A percentile compares a stretch with the other conserved stretches of the same genome.
Conservation (phyloP, 2,888 invertebrate genomes). For the Idaea biselata region DNA sequence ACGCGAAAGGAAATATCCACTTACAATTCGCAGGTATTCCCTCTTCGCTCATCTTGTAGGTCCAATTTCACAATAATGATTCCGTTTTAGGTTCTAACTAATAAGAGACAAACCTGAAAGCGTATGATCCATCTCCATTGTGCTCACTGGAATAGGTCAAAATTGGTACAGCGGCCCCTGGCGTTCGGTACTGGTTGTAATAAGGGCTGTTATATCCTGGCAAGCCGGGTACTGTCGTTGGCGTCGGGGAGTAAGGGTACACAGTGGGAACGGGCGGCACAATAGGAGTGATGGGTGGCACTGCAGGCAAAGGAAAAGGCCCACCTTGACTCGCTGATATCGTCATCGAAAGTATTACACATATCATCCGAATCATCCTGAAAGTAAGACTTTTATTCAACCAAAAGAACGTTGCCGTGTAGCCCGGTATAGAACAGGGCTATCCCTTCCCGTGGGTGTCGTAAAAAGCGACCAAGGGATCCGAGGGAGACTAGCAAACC, state of each 20-base stretch:
- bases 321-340: conserved; percentile 15
- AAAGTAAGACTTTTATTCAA: conserved; percentile 13
- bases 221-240: conserved; percentile 33
- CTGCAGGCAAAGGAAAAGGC: conserved; percentile 30
- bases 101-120: conserved; percentile 61
- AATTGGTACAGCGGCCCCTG: conserved; percentile 70
- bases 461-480: too few relatives aligned
- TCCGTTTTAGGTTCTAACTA: not conserved
- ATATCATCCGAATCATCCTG: conserved; percentile 38
- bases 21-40: too few relatives aligned
- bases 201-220: conserved; percentile 45
- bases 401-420: too few relatives aligned
- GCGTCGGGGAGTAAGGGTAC: conserved; percentile 31
- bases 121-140: conserved; percentile 82
- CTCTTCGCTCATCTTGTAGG: too few relatives aligned
- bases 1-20: too few relatives aligned
- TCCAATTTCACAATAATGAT: too few relatives aligned
- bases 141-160: conserved; percentile 77
- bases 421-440: too few relatives aligned
- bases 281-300: conserved; percentile 6
- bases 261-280: conserved; percentile 22
- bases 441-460: too few relatives aligned
- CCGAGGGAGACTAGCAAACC: too few relatives aligned
- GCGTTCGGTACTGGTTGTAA: conserved; percentile 40
- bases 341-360: conserved; percentile 16